phyloP scores from a whole-genome alignment of 2,888 invertebrate genomes.

The Bhutanitis thaidina region DNA sequence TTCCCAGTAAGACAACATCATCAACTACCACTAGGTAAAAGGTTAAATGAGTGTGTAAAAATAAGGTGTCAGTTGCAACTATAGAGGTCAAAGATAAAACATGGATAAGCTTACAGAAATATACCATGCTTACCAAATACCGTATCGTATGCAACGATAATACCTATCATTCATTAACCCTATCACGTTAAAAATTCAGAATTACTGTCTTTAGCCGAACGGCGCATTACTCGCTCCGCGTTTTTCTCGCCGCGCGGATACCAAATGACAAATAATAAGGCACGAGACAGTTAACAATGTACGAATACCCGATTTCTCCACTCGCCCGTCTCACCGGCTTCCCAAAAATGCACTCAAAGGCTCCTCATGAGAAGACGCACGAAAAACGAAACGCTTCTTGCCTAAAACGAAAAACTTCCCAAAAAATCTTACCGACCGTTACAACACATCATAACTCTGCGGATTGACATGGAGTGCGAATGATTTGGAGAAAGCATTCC shows the following conservation, averaged over 20 bases:
- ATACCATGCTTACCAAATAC: too few relatives aligned
- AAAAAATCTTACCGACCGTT: conserved; percentile 16
- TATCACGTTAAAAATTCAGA: not conserved
- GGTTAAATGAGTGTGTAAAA: too few relatives aligned
- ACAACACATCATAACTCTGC: conserved; percentile 17
- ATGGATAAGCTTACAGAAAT: too few relatives aligned
- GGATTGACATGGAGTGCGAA: not conserved
- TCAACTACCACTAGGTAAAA: too few relatives aligned
- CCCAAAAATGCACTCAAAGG: conserved; percentile 15
- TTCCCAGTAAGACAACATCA: too few relatives aligned
- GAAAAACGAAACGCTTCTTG: conserved; percentile 18
- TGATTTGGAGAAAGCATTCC: conserved; percentile 5
- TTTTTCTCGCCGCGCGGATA: conserved; percentile 4
- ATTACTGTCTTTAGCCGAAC: conserved; percentile 4
- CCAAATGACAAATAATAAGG: conserved; percentile 20
- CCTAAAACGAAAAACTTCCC: conserved; percentile 14
- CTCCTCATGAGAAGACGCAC: conserved; percentile 10
- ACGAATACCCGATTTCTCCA: conserved; percentile 19
- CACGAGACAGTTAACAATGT: conserved; percentile 19
- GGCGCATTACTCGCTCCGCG: not conserved
- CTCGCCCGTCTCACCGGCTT: conserved; percentile 11
- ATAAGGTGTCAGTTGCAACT: too few relatives aligned
- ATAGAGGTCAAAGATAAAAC: too few relatives aligned
- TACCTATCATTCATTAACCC: conserved; percentile 1
- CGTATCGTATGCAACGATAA: too few relatives aligned